Base-by-base conservation (phyloP, 2,113 vertebrate species). In the Aegypius monachus region DNA sequence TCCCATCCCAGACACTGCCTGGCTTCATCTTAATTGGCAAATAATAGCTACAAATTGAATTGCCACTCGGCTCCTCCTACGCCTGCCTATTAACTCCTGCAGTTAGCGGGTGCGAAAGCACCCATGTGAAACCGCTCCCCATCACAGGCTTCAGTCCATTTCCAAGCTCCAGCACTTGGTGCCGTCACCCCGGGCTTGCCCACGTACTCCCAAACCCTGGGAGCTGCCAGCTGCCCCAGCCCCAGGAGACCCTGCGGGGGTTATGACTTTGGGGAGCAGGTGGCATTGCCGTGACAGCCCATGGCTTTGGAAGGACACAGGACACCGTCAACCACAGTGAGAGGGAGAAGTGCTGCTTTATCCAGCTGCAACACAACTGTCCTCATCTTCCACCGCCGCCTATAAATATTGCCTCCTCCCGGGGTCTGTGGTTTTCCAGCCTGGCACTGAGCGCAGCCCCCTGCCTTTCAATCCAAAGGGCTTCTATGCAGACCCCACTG, bases 21-120 rank as follows among this genome's bases (percentile, higher is more conserved):
- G 47, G 16, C 25, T 63, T 87, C 40, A 34, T 70, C 88, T 61
- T 88, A 90, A 96, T 79, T 95, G 82, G 95, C 93, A 93, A 95
- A 96, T 83, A 75, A 83, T 86, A 45, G 29, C 86, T 87, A 58
- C 87, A 74, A 84, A 92, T 68, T 61, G 89, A 67, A 27, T 86
- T 55, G 87, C 86, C 91, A n/a, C 81, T 81, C 93, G 59, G 94
- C 81, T 50, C 94, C 93, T 77, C 95, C 97, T 47, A 96, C 85
- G 16, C 83, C 56, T 36, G 90, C 66, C 83, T 81, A 16, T 86
- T 78, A 96, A 42, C 86, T 80, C 31, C 73, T 6, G 61, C 72
- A 53, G 15, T 73, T 67, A 62, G 59, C 38, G 66, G 88, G 93
- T 66, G 88, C 79, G 38, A 59, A 89, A 86, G 85, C 86, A 86